Evolutionary conservation across 2,888 invertebrate species (phyloP), one percentile per base, ranked within the genome.

Genomic region (Petrophora chlorosata): DNA sequence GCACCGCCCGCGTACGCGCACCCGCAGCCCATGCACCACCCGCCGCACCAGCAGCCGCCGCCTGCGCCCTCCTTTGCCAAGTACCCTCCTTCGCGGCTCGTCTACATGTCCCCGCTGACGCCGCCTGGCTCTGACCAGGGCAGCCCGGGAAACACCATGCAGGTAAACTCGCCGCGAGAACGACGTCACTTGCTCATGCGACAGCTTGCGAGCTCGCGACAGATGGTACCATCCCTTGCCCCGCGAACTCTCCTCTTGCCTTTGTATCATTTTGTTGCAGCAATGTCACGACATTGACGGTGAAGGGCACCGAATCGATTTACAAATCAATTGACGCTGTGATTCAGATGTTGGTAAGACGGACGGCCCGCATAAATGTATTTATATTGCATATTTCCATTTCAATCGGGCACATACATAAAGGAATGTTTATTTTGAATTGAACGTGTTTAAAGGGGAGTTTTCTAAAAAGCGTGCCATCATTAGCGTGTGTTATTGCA

Each of bases 111-210:
- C 28, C 97, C 96, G 28, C 86, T 96, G 68, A 97, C 97, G 61
- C 96, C 97, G 28, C 97, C 97, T 60, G 95, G 95, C 78, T 96
- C 97, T 45, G 96, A 97, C 77, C 97, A 96, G 51, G 96, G 96
- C 56, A 95, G 95, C 65, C 95, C 96, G 7, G 94, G 94, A 55
- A 93, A 93, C 79, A 91, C 94, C 52, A 90, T 93, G 86, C 87
- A 92, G 91, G 91, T 91, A 84, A 79, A 50, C 22, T 22, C 36
- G 13, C 14, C 33, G 26, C 17, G 15, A 23, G 5, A 15, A 23
- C 39, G 19, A 16, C 35, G 2, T n/a, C n/a, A n/a, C n/a, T 30
- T 34, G 74, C 79, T 72, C 63, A 69, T 30, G 86, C 84, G 84
- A 70, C 59, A 53, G 74, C 74, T 76, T 65, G 79, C 78, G 72